Evolutionary conservation across 2,888 invertebrate species (phyloP).

Genomic region (Acrobasis consociella): DNA sequence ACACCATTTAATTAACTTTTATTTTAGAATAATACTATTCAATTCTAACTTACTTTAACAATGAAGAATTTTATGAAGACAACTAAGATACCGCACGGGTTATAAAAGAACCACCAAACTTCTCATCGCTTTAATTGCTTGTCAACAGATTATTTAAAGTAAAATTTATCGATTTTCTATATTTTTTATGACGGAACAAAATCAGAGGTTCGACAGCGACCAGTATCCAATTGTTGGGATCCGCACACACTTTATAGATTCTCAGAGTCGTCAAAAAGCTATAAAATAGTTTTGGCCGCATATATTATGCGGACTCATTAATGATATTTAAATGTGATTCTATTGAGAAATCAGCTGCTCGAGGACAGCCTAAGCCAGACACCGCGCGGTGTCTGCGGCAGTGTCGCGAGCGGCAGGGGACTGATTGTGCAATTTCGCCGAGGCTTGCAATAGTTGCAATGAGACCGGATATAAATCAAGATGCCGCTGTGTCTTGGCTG

Average conservation of each 20-base stretch:
- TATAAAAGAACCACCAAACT: not conserved
- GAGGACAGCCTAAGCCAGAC: conserved; percentile 6
- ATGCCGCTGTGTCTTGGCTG: conserved; percentile 6
- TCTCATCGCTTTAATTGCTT: conserved; percentile 11
- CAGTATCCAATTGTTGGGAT: conserved; percentile 9
- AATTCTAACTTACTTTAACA: not conserved
- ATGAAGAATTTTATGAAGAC: not conserved
- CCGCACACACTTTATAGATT: conserved; percentile 8
- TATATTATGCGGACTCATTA: conserved; percentile 12
- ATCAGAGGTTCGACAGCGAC: not conserved
- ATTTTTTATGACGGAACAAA: conserved; percentile 9
- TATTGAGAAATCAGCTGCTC: conserved; percentile 14
- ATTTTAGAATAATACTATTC: too few relatives aligned
- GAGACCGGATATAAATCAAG: conserved; percentile 18
- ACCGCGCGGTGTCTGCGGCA: not conserved
- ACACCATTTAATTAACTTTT: too few relatives aligned
- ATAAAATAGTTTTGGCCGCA: conserved; percentile 14
- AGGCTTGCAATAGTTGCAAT: conserved; percentile 20
- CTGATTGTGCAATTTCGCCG: conserved; percentile 22
- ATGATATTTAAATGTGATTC: conserved; percentile 18
- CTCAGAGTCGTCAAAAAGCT: conserved; percentile 14
- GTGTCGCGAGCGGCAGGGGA: conserved; percentile 10
- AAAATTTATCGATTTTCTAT: conserved; percentile 20
- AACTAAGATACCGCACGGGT: not conserved
- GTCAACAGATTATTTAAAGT: conserved; percentile 15